Base-by-base conservation (phyloP, 2,113 vertebrate species). In the Pyxicephalus adspersus region DNA sequence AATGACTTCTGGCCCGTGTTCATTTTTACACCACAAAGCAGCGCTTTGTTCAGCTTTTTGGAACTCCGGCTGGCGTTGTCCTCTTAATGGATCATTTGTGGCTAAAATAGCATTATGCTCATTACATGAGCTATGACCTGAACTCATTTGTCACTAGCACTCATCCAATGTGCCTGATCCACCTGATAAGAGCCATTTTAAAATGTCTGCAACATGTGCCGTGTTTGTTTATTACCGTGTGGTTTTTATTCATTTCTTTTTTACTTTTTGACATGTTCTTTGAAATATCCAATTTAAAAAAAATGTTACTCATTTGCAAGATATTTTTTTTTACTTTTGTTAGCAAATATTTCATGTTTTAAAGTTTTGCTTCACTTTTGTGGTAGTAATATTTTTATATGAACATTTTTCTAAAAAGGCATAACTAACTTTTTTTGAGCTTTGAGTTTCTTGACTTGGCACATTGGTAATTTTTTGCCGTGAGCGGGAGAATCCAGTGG, bases 11-110 rank as follows among this genome's bases (percentile, higher is more conserved):
- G 89, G 88, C 88, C 86, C 26, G n/a, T 63, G 77, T 85, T 84
- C 87, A 89, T 87, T 87, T 84, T 65, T 84, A 70, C 83, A 79
- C 81, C 83, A 89, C 83, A 73, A 67, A 83, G 80, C 87, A 83
- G 74, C 81, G 64, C 86, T 86, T 91, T 88, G 85, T 91, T 91
- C 83, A 73, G 23, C 86, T 89, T 89, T n/a, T 83, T 87, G 83
- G 83, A 90, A 86, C 83, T 72, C 83, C 87, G 84, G 76, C 51
- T 84, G 89, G 83, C 52, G 60, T 81, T 88, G 79, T 87, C 79
- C 79, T 90, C 87, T 88, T 87, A 89, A 85, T 84, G 82, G 83
- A 85, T 84, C 68, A 88, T 87, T 89, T 86, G 84, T 87, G 84
- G 85, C 86, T 74, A 74, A 81, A 81, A 81, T 74, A 84, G 85